These are phyloP conservation scores for Chirona hameri DNA, from an alignment of 2,888 invertebrate species.

Conservation along the genomic window DNA sequence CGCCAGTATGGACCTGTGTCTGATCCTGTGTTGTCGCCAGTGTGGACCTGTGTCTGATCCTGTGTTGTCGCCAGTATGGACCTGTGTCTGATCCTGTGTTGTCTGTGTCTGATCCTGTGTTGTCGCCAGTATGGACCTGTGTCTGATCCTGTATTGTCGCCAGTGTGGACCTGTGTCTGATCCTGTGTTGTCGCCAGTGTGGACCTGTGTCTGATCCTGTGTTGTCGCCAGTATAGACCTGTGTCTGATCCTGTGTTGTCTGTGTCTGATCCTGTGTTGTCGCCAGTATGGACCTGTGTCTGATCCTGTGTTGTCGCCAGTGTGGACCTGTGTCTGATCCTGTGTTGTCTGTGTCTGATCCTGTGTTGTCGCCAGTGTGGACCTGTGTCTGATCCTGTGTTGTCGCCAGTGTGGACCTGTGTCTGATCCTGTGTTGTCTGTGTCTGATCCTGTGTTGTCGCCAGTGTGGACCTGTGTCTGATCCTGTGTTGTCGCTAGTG, in stretches of 20 bases:
- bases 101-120: too few relatives aligned
- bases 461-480: background rate
- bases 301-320: too few relatives aligned
- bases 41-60: slow-evolving; percentile 72
- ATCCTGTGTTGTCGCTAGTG: slow-evolving; percentile 47
- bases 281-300: slow-evolving; percentile 65
- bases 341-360: too few relatives aligned
- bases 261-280: slow-evolving; percentile 28
- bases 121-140: background rate
- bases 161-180: slow-evolving; percentile 61
- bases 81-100: too few relatives aligned
- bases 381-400: slow-evolving; percentile 27
- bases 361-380: background rate
- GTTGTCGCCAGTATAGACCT: background rate
- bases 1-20: background rate
- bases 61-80: too few relatives aligned
- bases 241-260: too few relatives aligned
- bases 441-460: too few relatives aligned
- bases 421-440: too few relatives aligned
- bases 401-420: slow-evolving; percentile 62
- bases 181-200: too few relatives aligned
- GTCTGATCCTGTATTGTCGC: slow-evolving; percentile 29
- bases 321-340: too few relatives aligned
- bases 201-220: too few relatives aligned
- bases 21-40: slow-evolving; percentile 44